phyloP scores from a whole-genome alignment of 2,797 vertebrate genomes.

The Pseudochaenichthys georgianus region DNA sequence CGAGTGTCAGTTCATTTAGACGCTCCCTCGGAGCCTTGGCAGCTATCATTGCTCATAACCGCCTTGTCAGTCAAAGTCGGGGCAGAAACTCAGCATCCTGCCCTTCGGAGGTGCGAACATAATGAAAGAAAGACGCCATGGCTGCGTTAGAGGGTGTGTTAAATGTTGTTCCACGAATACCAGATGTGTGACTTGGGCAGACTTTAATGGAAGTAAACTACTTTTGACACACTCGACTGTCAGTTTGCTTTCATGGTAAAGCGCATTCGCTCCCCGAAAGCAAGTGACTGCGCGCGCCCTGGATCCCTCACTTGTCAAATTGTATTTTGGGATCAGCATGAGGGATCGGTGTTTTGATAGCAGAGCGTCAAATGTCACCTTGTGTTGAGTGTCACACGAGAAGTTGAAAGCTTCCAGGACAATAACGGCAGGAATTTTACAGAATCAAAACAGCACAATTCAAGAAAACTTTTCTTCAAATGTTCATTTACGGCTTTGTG shows the following conservation, averaged over 20 bases:
- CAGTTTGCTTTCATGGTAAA: slow-evolving; percentile 65
- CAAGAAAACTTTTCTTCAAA: background rate
- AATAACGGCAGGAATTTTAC: background rate
- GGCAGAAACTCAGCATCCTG: slow-evolving; percentile 56
- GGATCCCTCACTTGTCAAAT: slow-evolving; percentile 68
- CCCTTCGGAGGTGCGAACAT: slow-evolving; percentile 69
- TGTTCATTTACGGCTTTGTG: background rate
- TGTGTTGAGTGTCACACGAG: slow-evolving; percentile 25
- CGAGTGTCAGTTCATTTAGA: slow-evolving; percentile 82
- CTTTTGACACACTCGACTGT: slow-evolving; percentile 73
- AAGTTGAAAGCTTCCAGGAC: slow-evolving; percentile 13
- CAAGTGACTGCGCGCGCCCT: slow-evolving; percentile 52
- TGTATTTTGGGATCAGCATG: slow-evolving; percentile 56
- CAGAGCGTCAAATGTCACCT: slow-evolving; percentile 50
- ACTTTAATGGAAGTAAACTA: slow-evolving; percentile 67
- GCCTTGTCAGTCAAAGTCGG: slow-evolving; percentile 77
- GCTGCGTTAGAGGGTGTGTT: slow-evolving; percentile 50
- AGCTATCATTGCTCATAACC: slow-evolving; percentile 82
- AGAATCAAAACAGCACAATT: background rate
- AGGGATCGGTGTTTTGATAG: slow-evolving; percentile 62
- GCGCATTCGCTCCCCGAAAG: slow-evolving; percentile 45
- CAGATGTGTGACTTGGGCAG: slow-evolving; percentile 67
- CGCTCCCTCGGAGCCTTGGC: slow-evolving; percentile 69
- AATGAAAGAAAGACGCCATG: slow-evolving; percentile 61
- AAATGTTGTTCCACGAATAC: slow-evolving; percentile 71